Base-by-base conservation (phyloP, 2,113 vertebrate species). In the Hydropotes inermis region DNA sequence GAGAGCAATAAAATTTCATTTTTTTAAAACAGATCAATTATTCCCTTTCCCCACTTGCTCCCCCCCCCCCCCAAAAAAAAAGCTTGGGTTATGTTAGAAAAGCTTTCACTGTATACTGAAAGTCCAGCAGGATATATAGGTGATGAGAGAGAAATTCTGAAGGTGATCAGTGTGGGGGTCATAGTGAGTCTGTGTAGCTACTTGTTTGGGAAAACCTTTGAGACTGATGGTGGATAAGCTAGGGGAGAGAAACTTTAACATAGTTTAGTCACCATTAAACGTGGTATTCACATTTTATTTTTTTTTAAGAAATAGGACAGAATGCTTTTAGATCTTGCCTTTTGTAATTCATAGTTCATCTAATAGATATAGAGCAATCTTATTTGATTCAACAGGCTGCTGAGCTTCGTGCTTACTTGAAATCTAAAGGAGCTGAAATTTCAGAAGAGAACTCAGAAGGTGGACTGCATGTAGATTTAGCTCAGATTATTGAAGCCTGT, bases 401-500 rank as follows among this genome's bases (percentile, higher is more conserved):
- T 25, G 99, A 99, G 98, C 99, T 99, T 96, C 99, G 99, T 95
- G 99, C 99, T 93, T 99, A 99, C 97, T 98, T 99, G 93, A 99
- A 99, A 98, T 99, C 99, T 58, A 99, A 99, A 99, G 99, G 99
- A 98, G 99, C 99, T 36, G 99, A 99, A 64, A 99, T 99, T 97
- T 99, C 99, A 1, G 99, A 99, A 97, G 99, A 99, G 97, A 99
- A 99, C 3, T 99, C 99, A 0, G 99, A 99, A 97, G 99, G 99
- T 43, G 99, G 99, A 57, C 99, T 99, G 89, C 99, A 99, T 74
- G 98, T 99, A 50, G 99, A 99, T 98, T 98, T 99, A 98, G 99
- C 99, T 95, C 99, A 99, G 91, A 99, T 99, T 87, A 99, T 99
- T n/a, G 99, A 99, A 98, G 99, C 99, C 1, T 99, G 99, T 94